Base-by-base conservation (phyloP, 2,797 vertebrate species). In the Ceryle rudis region DNA sequence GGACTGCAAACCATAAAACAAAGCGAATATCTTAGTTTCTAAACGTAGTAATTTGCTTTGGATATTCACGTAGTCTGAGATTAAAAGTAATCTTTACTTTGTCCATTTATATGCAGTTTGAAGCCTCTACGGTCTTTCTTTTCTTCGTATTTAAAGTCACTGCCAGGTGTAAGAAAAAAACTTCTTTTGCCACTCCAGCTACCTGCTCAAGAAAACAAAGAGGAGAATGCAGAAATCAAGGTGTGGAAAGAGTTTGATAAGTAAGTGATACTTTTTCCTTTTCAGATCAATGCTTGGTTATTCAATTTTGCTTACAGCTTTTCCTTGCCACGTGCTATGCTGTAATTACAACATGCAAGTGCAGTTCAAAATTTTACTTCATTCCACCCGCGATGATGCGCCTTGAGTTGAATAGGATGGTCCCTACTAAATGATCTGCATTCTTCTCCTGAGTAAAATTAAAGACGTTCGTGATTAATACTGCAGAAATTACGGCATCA, bases 51-150 rank as follows among this genome's bases (percentile, higher is more conserved):
- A 23, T 57, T 90, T 92, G 11, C 72, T 87, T 80, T 86, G 69
- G 29, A 22, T 81, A 39, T 9, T 46, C 65, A 33, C 54, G 90
- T 29, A 66, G 42, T 3, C 28, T 88, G 51, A 79, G 74, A 17
- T 39, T 29, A 54, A 58, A 81, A 81, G 8, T 70, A 20, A 71
- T 64, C 51, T 42, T 69, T 79, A 10, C 42, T 83, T 62, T 87
- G 62, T 93, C 70, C 66, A 18, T 93, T 75, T 89, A 37, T 39
- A 9, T 41, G 42, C 98, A 99, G 99, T 9, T 95, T 98, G 95
- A 99, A 99, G 97, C 98, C 97, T 46, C 97, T 99, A 10, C 99
- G 99, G 3, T 99, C 99, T 74, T 99, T 99, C 97, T 99, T 99
- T 97, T 98, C 99, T 69, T 99, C 99, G 0, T 98, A 98, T 73